Percentiles rank a stretch among this genome's conserved stretches.
Conservation (phyloP, 2,113 vertebrate species). For the Gila orcuttii region DNA sequence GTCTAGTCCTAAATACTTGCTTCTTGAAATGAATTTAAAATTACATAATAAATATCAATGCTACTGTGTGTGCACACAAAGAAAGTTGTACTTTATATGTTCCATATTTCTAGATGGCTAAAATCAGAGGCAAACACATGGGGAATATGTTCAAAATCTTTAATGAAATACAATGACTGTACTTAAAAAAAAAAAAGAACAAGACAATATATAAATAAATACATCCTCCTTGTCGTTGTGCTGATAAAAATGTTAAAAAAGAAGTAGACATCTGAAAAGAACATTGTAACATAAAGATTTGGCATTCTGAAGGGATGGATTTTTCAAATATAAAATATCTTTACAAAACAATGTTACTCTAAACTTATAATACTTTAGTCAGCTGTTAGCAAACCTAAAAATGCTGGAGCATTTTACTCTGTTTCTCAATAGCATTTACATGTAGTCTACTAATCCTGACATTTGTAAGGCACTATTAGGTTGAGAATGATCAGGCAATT, state of each 20-base stretch:
- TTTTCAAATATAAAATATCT: conserved; percentile 31
- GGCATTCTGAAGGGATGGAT: neutral
- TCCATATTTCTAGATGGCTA: neutral
- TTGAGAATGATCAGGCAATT: neutral
- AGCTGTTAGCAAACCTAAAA: conserved; percentile 38
- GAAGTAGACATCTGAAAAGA: conserved; percentile 1
- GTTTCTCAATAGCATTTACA: conserved; percentile 57
- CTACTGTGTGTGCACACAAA: neutral
- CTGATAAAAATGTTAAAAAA: neutral
- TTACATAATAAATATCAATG: neutral
- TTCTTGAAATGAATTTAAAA: neutral
- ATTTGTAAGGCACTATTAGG: conserved; percentile 74
- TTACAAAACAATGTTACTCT: conserved; percentile 12
- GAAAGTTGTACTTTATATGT: neutral
- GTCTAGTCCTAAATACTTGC: neutral
- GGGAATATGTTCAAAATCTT: neutral
- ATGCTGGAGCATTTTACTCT: conserved; percentile 56
- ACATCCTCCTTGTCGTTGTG: conserved; percentile 40
- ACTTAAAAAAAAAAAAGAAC: neutral
- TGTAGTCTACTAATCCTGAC: conserved; percentile 57
- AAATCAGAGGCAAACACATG: neutral
- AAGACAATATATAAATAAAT: conserved; percentile 38
- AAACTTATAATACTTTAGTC: conserved; percentile 27
- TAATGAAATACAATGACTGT: conserved; percentile 37
- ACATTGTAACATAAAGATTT: conserved; percentile 21